Percentiles rank a stretch among this genome's conserved stretches.
Conservation (phyloP, 2,888 invertebrate species). For the Meganola albula region DNA sequence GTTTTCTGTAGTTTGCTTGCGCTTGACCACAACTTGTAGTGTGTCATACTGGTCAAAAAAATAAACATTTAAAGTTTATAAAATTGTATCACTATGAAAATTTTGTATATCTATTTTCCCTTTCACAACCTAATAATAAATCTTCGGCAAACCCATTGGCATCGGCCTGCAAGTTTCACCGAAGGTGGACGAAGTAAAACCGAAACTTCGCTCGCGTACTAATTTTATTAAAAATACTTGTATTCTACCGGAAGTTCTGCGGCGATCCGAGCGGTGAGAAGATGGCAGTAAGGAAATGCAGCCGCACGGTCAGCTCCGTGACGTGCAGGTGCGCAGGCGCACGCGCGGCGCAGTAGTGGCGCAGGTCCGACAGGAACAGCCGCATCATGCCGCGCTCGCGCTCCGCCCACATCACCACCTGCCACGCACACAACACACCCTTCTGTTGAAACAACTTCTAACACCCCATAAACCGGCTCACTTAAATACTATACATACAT, state of each 20-base stretch:
- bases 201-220: too few species aligned
- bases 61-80: too few species aligned
- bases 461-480: too few species aligned
- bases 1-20: too few species aligned
- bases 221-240: background rate
- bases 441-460: accelerated
- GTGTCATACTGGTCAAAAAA: too few species aligned
- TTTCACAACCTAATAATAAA: too few species aligned
- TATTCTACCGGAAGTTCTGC: conserved; percentile 85
- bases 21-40: too few species aligned
- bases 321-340: conserved; percentile 78
- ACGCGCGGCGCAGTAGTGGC: conserved; percentile 75
- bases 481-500: too few species aligned
- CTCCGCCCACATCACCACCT: conserved; percentile 95
- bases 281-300: conserved; percentile 94
- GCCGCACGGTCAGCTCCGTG: conserved; percentile 92
- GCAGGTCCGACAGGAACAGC: conserved; percentile 92
- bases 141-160: background rate
- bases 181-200: too few species aligned
- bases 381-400: conserved; percentile 95
- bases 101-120: too few species aligned
- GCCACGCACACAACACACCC: conserved; percentile 8
- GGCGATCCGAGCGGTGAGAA: conserved; percentile 94
- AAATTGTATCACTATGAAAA: too few species aligned
- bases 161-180: background rate